Base-by-base conservation (phyloP, 2,888 invertebrate genomes). In the Spisula solida region DNA sequence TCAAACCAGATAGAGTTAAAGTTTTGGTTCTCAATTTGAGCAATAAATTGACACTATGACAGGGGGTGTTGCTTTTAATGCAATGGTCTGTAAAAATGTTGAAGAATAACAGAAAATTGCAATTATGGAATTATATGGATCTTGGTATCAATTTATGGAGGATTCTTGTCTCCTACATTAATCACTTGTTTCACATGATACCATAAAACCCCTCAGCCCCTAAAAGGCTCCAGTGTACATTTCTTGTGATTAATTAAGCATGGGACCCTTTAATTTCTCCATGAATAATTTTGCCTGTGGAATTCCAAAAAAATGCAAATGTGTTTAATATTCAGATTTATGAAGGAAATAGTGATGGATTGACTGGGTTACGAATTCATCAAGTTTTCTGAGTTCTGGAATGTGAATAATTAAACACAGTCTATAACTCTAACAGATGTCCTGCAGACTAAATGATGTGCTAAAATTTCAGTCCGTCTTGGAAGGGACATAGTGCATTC, bases 341-440 rank as follows among this genome's bases (percentile, higher is more conserved):
- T 82, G 87, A 82, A 56, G 66, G 78, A 60, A 78, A 55, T 79
- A 82, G 78, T 85, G 82, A 87, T 87, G 70, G 82, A 87, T 87
- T 47, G 87, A 87, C 87, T 87, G 87, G 82, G 87, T 82, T 82
- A 88, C 82, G 47, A 55, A 90, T 90, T 90, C 90, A 90, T 90
- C 90, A 90, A 90, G 90, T 88, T 88, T 88, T 86, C 66, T 41
- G 66, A 83, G 25, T 75, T 81, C 83, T 81, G 79, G 83, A 88
- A 88, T 86, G 88, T 82, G 88, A 60, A 82, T 70, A 66, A 82
- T 79, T 82, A 79, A 82, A 60, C 31, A 90, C 88, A 88, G 86
- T 88, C 86, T 70, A 55, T 75, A 82, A 81, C 83, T 82, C 90
- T 86, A 83, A 70, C 78, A 89, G 60, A 86, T 86, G 80, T 79